phyloP scores from a whole-genome alignment of 2,888 invertebrate species.

The Athripsodes cinereus region DNA sequence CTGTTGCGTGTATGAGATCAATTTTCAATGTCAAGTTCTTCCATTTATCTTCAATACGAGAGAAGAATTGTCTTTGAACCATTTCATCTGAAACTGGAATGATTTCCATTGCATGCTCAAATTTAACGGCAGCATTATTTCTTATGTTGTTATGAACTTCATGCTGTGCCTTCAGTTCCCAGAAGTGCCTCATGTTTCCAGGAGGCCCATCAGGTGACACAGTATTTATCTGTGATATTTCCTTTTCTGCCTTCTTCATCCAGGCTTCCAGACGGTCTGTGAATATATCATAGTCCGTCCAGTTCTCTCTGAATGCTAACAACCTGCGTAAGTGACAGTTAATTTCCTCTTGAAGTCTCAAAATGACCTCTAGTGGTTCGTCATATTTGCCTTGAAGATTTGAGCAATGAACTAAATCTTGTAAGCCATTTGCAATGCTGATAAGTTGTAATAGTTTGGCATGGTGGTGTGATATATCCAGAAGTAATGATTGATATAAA shows the following conservation, averaged over 20 bases:
- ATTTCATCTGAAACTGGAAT: constrained; percentile 81
- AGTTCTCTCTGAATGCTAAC: constrained; percentile 69
- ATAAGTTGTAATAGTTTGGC: constrained; percentile 69
- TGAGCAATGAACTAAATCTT: constrained; percentile 68
- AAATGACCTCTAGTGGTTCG: constrained; percentile 63
- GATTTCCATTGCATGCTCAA: constrained; percentile 72
- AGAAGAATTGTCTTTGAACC: constrained; percentile 71
- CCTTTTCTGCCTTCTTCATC: constrained; percentile 67
- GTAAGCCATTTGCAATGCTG: constrained; percentile 65
- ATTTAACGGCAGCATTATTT: constrained; percentile 63
- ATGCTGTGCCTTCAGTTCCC: constrained; percentile 84
- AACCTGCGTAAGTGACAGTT: constrained; percentile 65
- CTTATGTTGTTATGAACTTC: constrained; percentile 75
- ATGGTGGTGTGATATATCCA: constrained; percentile 75
- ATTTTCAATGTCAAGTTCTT: constrained; percentile 58
- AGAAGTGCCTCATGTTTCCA: constrained; percentile 74
- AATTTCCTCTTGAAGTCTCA: constrained; percentile 70
- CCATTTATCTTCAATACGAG: constrained; percentile 74
- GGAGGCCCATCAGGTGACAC: constrained; percentile 57
- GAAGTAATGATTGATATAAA: constrained; percentile 70
- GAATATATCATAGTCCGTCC: constrained; percentile 67
- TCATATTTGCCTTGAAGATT: constrained; percentile 70
- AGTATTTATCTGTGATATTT: constrained; percentile 55
- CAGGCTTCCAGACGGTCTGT: constrained; percentile 70
- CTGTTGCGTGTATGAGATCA: constrained; percentile 57